These are phyloP conservation scores for Haliaeetus leucogaster DNA, from an alignment of 2,113 vertebrate species.

Conservation along the genomic window DNA sequence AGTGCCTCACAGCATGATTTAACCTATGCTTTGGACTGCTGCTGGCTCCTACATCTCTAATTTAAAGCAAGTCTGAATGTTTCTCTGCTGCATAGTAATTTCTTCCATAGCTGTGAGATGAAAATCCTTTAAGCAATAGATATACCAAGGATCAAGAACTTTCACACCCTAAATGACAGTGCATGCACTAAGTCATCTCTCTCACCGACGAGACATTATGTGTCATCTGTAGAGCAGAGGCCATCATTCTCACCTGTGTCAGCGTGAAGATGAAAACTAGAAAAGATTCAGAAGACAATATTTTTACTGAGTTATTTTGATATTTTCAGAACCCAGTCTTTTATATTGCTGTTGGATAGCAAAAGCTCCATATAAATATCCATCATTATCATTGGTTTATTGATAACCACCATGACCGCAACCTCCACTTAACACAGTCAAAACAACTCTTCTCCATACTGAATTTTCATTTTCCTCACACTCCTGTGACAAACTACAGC, in stretches of 20 bases:
- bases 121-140: background rate
- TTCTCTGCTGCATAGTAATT: background rate
- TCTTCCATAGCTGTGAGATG: background rate
- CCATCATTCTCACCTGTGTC: background rate
- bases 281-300: background rate
- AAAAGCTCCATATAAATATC: background rate
- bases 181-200: background rate
- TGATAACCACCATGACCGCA: background rate
- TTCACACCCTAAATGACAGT: background rate
- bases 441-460: background rate
- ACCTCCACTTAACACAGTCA: background rate
- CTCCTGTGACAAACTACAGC: background rate
- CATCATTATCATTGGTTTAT: background rate
- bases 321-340: background rate
- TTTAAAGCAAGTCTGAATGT: background rate
- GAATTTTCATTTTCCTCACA: background rate
- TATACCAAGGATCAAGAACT: background rate
- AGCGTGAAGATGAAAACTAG: background rate
- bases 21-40: background rate
- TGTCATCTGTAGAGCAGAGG: background rate
- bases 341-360: background rate
- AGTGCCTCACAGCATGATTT: background rate
- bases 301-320: background rate
- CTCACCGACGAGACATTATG: rapidly evolving
- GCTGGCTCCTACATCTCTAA: background rate